A percentile compares a stretch with the other conserved stretches of the same genome.
Conservation (phyloP, 1,140 invertebrate species). For the Pseudachorutes palmiensis region DNA sequence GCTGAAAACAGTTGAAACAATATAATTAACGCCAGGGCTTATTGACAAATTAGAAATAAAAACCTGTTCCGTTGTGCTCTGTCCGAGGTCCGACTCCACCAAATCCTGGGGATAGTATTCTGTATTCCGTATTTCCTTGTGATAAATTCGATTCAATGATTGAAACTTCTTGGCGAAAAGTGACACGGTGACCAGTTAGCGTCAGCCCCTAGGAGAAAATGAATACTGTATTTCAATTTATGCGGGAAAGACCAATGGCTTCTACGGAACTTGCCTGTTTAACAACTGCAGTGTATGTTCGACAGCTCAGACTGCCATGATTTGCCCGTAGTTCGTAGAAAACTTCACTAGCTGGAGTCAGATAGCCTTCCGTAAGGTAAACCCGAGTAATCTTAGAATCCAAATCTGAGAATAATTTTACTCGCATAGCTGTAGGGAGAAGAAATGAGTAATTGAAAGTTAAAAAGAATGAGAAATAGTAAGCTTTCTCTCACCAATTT, state of each 20-base stretch:
- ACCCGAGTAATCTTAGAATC: not conserved
- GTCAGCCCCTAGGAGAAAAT: not conserved
- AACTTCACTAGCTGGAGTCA: not conserved
- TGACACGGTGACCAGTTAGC: not conserved
- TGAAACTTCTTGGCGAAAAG: not conserved
- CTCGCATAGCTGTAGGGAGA: not conserved
- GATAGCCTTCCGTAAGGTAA: not conserved
- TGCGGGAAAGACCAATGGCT: too few relatives aligned
- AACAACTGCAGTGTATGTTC: not conserved
- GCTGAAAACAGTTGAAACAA: not conserved
- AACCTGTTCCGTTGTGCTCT: not conserved
- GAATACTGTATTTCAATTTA: too few relatives aligned
- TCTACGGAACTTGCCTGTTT: not conserved
- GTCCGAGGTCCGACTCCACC: not conserved
- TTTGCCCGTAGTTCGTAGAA: not conserved
- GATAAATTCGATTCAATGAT: not conserved
- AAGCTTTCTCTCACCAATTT: conserved; percentile 16
- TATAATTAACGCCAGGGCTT: not conserved
- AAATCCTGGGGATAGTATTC: not conserved
- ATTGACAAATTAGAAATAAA: not conserved
- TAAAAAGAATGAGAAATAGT: too few relatives aligned
- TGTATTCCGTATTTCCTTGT: not conserved
- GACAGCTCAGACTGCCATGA: not conserved
- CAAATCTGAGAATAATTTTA: not conserved
- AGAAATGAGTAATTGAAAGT: too few relatives aligned